Conservation (phyloP, 2,888 invertebrate genomes). For the Monopis laevigella region DNA sequence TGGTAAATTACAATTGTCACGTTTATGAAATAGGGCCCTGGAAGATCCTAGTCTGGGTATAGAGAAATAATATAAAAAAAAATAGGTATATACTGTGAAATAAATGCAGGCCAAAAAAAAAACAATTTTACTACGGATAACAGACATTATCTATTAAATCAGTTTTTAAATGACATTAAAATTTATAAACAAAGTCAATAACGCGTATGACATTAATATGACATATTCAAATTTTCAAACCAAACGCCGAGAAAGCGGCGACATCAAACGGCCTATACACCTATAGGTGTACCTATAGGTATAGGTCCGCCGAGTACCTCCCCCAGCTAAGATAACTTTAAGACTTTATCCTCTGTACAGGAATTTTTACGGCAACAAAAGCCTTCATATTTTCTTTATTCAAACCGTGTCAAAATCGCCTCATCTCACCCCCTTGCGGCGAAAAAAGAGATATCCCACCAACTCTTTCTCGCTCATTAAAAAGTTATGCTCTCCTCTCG, state of each 20-base stretch:
- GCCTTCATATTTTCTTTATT: slow-evolving; percentile 67
- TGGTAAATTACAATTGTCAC: no score
- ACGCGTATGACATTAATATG: slow-evolving; percentile 4
- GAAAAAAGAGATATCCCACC: slow-evolving; percentile 46
- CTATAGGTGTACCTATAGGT: neutral
- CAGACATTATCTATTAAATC: no score
- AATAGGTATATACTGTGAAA: no score
- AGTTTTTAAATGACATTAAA: no score
- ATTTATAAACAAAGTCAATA: no score
- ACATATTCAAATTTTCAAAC: no score
- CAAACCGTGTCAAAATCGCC: slow-evolving; percentile 61
- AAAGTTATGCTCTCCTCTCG: slow-evolving; percentile 34
- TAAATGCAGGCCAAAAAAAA: no score
- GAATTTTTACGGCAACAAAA: slow-evolving; percentile 66
- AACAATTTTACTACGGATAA: no score
- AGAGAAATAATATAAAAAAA: no score
- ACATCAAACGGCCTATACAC: slow-evolving; percentile 26
- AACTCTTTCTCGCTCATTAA: slow-evolving; percentile 57
- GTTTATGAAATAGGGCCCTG: no score
- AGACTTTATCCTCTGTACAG: slow-evolving; percentile 64
- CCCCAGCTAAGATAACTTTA: slow-evolving; percentile 59
- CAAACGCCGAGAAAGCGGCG: no score
- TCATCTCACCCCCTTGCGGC: slow-evolving; percentile 39
- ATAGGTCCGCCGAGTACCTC: slow-evolving; percentile 24
- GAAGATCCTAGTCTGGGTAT: no score